Evolutionary conservation across 2,797 vertebrate genomes (phyloP).

Genomic region (Macropodus opercularis): DNA sequence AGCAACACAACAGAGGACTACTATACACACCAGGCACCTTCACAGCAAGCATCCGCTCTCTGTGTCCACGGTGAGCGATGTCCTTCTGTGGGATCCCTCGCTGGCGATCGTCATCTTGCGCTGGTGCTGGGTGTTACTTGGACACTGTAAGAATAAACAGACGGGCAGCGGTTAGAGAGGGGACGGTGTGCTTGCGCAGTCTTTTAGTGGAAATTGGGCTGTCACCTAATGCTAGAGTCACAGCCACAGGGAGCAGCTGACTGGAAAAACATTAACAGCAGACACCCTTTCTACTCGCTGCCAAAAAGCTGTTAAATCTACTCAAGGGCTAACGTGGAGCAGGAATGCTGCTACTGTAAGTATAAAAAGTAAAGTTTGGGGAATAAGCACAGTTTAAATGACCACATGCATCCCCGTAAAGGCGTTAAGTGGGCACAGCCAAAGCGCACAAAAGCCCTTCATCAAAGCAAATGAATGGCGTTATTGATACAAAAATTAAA

Average conservation of each 20-base stretch:
- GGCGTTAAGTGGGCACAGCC: too few relatives aligned
- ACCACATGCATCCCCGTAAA: too few relatives aligned
- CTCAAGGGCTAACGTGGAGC: conserved; percentile 4
- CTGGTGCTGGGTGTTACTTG: conserved; percentile 44
- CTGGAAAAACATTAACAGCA: conserved; percentile 53
- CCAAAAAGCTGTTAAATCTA: conserved; percentile 10
- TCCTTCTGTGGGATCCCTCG: conserved; percentile 53
- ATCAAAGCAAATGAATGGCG: background rate
- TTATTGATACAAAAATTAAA: background rate
- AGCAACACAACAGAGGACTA: conserved; percentile 23
- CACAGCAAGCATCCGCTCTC: conserved; percentile 67
- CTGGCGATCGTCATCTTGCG: conserved; percentile 64
- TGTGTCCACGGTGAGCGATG: conserved; percentile 34
- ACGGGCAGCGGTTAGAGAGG: conserved; percentile 45
- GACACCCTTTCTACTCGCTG: conserved; percentile 24
- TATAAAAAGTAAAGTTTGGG: conserved; percentile 1
- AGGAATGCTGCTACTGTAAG: background rate
- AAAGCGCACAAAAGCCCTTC: too few relatives aligned
- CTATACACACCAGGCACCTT: conserved; percentile 59
- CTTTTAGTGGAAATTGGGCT: conserved; percentile 28
- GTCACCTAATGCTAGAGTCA: conserved; percentile 39
- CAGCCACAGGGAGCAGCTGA: conserved; percentile 31
- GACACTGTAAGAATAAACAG: conserved; percentile 58
- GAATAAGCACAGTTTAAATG: conserved; percentile 2
- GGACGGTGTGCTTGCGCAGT: conserved; percentile 7